Percentiles rank a stretch among this genome's conserved stretches.
These are phyloP conservation scores for Deilephila porcellus DNA, from an alignment of 2,888 invertebrate genomes.

Conservation along the genomic window DNA sequence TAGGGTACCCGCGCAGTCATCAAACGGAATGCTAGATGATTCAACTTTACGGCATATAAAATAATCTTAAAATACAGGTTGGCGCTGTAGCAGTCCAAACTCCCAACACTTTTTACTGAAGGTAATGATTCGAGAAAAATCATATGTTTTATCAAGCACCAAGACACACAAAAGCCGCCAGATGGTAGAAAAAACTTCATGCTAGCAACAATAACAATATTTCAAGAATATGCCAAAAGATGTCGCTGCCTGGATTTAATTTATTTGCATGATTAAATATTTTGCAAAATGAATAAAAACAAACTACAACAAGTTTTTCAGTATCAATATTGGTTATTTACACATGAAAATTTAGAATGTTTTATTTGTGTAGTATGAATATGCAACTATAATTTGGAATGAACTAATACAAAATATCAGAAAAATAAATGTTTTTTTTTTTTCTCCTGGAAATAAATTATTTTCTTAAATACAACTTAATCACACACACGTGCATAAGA, in stretches of 20 bases:
- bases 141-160: not conserved
- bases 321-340: too few species aligned
- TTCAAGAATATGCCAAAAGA: not conserved
- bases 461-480: too few species aligned
- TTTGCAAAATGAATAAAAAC: too few species aligned
- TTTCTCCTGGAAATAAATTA: too few species aligned
- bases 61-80: slow-evolving; percentile 16
- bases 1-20: slow-evolving; percentile 40
- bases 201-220: too few species aligned
- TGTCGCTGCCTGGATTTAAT: not conserved
- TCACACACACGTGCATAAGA: too few species aligned
- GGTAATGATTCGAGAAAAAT: slow-evolving; percentile 4
- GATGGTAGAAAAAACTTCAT: not conserved
- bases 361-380: too few species aligned
- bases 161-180: not conserved
- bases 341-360: too few species aligned
- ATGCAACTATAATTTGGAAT: too few species aligned
- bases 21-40: slow-evolving; percentile 44
- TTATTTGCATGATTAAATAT: not conserved
- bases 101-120: not conserved
- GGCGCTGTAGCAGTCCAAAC: not conserved
- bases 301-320: too few species aligned
- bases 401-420: too few species aligned
- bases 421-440: too few species aligned
- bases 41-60: slow-evolving; percentile 33